These are phyloP conservation scores for Saccostrea cuccullata DNA, from an alignment of 1,140 invertebrate species.

Conservation along the genomic window DNA sequence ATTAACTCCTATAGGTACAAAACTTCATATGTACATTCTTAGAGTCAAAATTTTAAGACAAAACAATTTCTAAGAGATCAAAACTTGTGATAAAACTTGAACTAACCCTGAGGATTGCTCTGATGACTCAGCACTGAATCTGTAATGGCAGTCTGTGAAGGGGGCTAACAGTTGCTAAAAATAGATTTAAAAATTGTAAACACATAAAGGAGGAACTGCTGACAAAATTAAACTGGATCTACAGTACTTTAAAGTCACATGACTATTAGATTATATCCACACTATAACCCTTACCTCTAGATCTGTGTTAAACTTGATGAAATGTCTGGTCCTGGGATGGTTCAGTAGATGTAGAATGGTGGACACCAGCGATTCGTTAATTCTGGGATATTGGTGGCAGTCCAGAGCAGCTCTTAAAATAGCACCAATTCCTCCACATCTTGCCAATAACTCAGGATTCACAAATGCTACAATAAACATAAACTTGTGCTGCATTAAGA, in stretches of 20 bases:
- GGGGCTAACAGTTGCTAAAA: conserved; percentile 91
- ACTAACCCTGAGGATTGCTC: conserved; percentile 57
- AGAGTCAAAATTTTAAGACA: no score
- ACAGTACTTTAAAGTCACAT: no score
- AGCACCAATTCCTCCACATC: conserved; percentile 89
- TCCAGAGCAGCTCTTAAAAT: conserved; percentile 89
- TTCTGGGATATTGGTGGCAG: conserved; percentile 85
- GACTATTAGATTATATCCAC: no score
- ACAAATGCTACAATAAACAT: conserved; percentile 84
- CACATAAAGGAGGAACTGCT: no score
- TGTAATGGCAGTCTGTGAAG: conserved; percentile 93
- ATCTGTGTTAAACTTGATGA: conserved; percentile 84
- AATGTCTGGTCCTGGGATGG: conserved; percentile 87
- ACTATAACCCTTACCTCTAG: conserved; percentile 72
- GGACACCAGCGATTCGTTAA: conserved; percentile 89
- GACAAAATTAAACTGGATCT: no score
- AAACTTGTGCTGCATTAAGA: conserved; percentile 9
- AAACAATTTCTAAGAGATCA: no score
- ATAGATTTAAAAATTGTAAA: conserved; percentile 48
- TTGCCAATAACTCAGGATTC: conserved; percentile 89
- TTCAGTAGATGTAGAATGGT: conserved; percentile 93
- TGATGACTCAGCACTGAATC: conserved; percentile 78
- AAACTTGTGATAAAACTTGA: no score
- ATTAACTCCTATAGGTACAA: no score
- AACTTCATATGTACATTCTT: no score